Percentiles rank a stretch among this genome's conserved stretches.
Evolutionary conservation across 2,888 invertebrate species (phyloP).

Genomic region (Thumatha senex): DNA sequence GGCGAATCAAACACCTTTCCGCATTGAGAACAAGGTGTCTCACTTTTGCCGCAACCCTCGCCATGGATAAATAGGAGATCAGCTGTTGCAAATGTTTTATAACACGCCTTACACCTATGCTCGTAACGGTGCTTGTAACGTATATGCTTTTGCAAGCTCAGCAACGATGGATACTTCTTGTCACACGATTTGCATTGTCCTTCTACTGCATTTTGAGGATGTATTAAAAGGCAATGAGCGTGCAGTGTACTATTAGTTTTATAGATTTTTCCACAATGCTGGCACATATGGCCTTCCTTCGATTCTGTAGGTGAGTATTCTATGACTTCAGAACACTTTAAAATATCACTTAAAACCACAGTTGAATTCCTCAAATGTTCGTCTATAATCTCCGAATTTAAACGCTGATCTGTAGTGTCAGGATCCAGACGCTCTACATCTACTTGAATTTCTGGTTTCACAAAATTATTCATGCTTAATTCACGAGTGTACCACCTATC

Average conservation of each 20-base stretch:
- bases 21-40: conserved; percentile 50
- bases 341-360: conserved; percentile 52
- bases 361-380: conserved; percentile 56
- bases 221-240: conserved; percentile 57
- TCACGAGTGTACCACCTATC: neutral
- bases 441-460: conserved; percentile 40
- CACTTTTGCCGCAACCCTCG: conserved; percentile 43
- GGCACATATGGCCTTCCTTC: conserved; percentile 60
- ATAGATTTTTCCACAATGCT: conserved; percentile 65
- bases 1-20: conserved; percentile 51
- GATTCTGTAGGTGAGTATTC: neutral
- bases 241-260: conserved; percentile 55
- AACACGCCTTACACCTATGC: conserved; percentile 58
- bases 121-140: conserved; percentile 60
- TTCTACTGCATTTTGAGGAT: conserved; percentile 46
- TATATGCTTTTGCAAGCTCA: conserved; percentile 62
- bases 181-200: conserved; percentile 53
- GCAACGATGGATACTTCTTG: conserved; percentile 58
- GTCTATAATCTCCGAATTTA: conserved; percentile 47
- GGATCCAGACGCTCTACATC: conserved; percentile 47
- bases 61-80: conserved; percentile 43
- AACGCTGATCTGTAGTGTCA: conserved; percentile 50
- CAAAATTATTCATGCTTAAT: conserved; percentile 17
- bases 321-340: conserved; percentile 32
- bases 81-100: conserved; percentile 49